Percentiles rank a stretch among this genome's conserved stretches.
Evolutionary conservation across 2,113 vertebrate species (phyloP).

Genomic region (Nothobranchius kuhntae): DNA sequence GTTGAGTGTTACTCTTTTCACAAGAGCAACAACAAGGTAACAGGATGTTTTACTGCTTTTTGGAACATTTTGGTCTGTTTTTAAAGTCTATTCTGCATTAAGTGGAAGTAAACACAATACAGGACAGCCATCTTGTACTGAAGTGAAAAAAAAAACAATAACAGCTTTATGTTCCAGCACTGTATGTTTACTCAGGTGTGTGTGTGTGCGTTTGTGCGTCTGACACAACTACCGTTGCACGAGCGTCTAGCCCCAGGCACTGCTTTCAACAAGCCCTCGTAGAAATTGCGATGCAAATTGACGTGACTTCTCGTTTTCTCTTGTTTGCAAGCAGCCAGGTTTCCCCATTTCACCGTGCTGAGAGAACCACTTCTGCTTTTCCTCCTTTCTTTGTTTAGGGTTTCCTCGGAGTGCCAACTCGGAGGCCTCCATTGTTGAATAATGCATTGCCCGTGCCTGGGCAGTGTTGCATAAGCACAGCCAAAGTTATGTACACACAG

Average conservation of each 20-base stretch:
- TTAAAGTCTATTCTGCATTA: background rate
- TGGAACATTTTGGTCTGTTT: background rate
- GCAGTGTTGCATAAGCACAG: conserved; percentile 7
- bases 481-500: conserved; percentile 17
- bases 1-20: conserved; percentile 16
- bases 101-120: background rate
- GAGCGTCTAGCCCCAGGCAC: conserved; percentile 32
- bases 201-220: conserved; percentile 6
- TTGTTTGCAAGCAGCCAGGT: conserved; percentile 58
- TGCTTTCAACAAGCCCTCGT: conserved; percentile 37
- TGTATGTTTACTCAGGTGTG: conserved; percentile 50
- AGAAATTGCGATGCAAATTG: conserved; percentile 62
- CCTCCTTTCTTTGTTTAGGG: conserved; percentile 37
- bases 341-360: conserved; percentile 47
- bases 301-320: conserved; percentile 65
- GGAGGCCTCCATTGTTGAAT: conserved; percentile 39
- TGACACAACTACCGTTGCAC: conserved; percentile 27
- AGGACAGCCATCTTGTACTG: background rate
- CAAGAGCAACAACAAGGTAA: conserved; percentile 3
- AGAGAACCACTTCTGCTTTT: conserved; percentile 67
- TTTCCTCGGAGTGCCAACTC: conserved; percentile 25
- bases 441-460: conserved; percentile 25
- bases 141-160: background rate
- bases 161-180: background rate
- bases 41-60: conserved; percentile 2